Evolutionary conservation across 2,888 invertebrate species (phyloP), one percentile per base, ranked within the genome.

Genomic region (Timema cristinae): DNA sequence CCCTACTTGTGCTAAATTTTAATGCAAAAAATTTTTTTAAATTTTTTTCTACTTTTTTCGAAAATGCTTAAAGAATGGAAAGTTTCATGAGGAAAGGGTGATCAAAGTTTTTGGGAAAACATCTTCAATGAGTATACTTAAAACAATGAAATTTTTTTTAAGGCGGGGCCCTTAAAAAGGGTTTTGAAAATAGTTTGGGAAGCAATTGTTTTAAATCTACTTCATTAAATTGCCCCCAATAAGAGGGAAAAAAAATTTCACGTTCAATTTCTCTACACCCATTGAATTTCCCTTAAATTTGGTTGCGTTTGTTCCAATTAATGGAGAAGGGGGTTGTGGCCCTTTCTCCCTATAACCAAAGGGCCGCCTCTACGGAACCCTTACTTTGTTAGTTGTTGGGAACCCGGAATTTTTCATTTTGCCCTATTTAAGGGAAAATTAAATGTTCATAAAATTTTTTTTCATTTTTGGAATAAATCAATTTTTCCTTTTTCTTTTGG

Each of bases 21-120:
- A 67, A 66, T 9, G 69, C 66, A 10, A 73, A 50, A 47, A 16
- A 50, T 15, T 47, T 56, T 9, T 48, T 59, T 0, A 52, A 49
- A n/a, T n/a, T n/a, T 32, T 73, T 69, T 67, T 73, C 54, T 9
- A 69, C 9, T 5, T 49, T 52, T 50, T 71, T 67, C 0, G 70
- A 67, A 48, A 59, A 48, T 8, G 74, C 70, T 68, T 73, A 50
- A 66, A 76, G 67, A 66, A 69, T 56, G 2, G 75, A 74, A 6
- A 71, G 13, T n/a, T 5, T 72, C 66, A 47, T 67, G 85, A 82
- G 77, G 15, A 47, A n/a, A n/a, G n/a, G n/a, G 75, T 75, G 7
- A 72, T 71, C 11, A 75, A 16, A 4, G 73, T 51, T 16, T 68
- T 71, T 16, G n/a, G n/a, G n/a, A 70, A 68, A 32, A 67, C 68